Evolutionary conservation across 2,113 vertebrate species (phyloP).

Genomic region (Emberiza fucata): DNA sequence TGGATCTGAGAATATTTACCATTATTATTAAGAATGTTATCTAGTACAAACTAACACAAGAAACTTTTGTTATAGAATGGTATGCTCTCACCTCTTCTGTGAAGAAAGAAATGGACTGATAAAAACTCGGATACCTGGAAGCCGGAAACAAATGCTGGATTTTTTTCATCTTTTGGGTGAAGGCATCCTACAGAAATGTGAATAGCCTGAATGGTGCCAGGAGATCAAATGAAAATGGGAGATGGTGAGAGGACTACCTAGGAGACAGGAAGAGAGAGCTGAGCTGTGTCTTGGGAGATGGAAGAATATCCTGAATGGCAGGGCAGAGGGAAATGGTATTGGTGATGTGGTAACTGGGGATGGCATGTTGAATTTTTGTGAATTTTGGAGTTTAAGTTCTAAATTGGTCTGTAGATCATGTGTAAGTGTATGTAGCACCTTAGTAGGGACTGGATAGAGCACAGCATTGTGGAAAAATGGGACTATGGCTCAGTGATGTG

Average conservation of each 20-base stretch:
- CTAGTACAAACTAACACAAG: neutral
- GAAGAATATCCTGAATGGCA: neutral
- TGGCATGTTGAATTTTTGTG: neutral
- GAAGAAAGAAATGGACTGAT: neutral
- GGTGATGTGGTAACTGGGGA: neutral
- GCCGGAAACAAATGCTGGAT: neutral
- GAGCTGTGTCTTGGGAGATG: neutral
- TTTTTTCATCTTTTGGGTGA: neutral
- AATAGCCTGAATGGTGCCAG: neutral
- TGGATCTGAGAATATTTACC: neutral
- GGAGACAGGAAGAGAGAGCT: neutral
- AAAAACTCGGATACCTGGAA: neutral
- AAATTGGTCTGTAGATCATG: neutral
- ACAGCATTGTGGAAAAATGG: neutral
- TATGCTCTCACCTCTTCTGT: neutral
- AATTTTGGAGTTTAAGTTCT: neutral
- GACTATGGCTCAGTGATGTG: rapidly evolving
- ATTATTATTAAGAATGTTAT: neutral
- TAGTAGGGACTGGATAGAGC: neutral
- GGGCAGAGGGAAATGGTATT: neutral
- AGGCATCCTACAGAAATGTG: neutral
- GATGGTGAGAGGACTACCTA: neutral
- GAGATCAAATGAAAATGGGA: neutral
- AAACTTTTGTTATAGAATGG: neutral
- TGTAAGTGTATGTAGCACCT: neutral